A percentile compares a stretch with the other conserved stretches of the same genome.
Evolutionary conservation across 2,113 vertebrate species (phyloP).

Genomic region (Empidonax alnorum): DNA sequence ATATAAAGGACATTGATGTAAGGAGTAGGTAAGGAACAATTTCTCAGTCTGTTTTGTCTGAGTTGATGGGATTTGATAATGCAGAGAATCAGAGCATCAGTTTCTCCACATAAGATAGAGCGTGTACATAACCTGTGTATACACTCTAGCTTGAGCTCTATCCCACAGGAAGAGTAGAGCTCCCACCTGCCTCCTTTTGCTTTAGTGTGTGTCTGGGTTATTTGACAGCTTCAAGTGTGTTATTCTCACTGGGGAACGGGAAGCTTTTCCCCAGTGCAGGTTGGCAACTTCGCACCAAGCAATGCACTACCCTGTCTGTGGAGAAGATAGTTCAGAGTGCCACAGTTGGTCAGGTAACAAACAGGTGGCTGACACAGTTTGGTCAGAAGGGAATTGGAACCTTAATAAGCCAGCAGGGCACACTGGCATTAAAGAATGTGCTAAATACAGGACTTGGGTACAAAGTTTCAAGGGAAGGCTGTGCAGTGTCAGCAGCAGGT

Average conservation of each 20-base stretch:
- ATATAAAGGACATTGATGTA: not conserved
- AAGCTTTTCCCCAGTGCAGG: not conserved
- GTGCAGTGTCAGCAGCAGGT: not conserved
- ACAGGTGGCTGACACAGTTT: not conserved
- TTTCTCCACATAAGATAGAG: not conserved
- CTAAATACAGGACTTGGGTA: not conserved
- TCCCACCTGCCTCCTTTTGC: not conserved
- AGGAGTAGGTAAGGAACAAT: not conserved
- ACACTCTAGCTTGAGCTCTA: not conserved
- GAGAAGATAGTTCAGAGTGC: not conserved
- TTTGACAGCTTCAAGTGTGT: not conserved
- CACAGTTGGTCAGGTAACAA: not conserved
- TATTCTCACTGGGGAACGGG: not conserved
- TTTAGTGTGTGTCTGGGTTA: not conserved
- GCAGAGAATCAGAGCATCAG: not conserved
- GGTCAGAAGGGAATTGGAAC: not conserved
- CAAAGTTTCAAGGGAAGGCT: not conserved
- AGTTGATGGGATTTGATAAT: not conserved
- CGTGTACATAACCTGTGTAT: not conserved
- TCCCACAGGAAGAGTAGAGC: not conserved
- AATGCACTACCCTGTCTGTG: not conserved
- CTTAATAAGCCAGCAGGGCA: not conserved
- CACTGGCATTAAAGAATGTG: not conserved
- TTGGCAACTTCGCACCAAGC: not conserved
- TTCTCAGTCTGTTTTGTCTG: not conserved